Base-by-base conservation (phyloP, 2,888 invertebrate genomes). In the Emesis furor region DNA sequence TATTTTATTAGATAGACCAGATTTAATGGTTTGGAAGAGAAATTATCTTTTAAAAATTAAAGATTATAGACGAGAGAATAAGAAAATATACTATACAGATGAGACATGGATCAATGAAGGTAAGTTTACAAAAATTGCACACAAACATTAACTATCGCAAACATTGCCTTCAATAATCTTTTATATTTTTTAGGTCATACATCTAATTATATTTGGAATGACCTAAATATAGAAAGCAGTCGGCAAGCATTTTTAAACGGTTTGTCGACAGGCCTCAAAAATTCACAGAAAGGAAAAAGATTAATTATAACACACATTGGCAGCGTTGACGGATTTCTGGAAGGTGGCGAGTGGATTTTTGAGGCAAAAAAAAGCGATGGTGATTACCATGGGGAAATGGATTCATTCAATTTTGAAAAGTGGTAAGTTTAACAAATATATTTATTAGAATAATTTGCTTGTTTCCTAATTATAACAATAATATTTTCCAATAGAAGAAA, bases 281-380 rank as follows among this genome's bases (percentile, higher is more conserved):
- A 79, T 67, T 82, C 84, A 39, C 77, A 67, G 69, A 87, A 86
- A 78, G 86, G 88, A 46, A 88, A 82, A 83, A 78, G 86, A 32
- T 67, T 89, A 37, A 86, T 87, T 30, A 75, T 88, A 10, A 77
- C 76, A 39, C 81, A 88, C 75, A 88, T 86, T 35, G 86, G 87
- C 14, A 84, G 83, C 62, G 74, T 17, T 32, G 81, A 85, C 8
- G 85, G 86, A 10, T 89, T 89, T 76, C 24, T 87, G 30, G 83
- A 87, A 78, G 87, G 73, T 14, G 84, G 76, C 10, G 75, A 76
- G 32, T 83, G 73, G 67, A 76, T 89, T 68, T 87, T 87, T 78
- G 82, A 89, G 73, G 83, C 79, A 8, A 86, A 87, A 79, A 37
- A 88, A 87, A 76, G 59, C 12, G 62, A 76, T 2, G 84, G 80